These are phyloP conservation scores for Nesidiocoris tenuis DNA, from an alignment of 2,888 invertebrate species.

Conservation along the genomic window DNA sequence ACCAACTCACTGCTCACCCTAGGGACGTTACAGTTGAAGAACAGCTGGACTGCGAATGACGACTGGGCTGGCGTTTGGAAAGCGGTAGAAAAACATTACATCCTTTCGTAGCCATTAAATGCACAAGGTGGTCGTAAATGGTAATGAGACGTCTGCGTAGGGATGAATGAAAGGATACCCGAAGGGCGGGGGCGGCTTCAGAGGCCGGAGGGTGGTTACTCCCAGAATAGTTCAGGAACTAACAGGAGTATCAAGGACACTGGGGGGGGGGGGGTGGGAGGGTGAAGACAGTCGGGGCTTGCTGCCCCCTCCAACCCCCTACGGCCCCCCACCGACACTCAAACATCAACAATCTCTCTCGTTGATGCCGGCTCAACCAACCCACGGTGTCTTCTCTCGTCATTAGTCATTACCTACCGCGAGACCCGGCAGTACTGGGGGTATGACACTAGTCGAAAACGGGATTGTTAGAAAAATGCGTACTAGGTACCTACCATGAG, in stretches of 20 bases:
- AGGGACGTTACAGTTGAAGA: not conserved
- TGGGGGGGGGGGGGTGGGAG: conserved; percentile 11
- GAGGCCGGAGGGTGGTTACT: not conserved
- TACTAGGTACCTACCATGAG: no score
- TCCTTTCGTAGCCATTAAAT: not conserved
- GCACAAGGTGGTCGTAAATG: conserved; percentile 23
- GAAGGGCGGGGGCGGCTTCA: not conserved
- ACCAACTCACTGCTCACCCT: no score
- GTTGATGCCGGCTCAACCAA: not conserved
- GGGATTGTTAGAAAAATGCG: no score
- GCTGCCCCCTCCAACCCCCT: not conserved
- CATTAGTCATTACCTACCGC: not conserved
- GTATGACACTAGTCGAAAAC: no score
- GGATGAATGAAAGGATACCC: conserved; percentile 24
- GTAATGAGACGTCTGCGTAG: conserved; percentile 27
- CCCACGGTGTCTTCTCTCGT: not conserved
- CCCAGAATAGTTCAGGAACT: conserved; percentile 40
- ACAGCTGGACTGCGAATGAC: not conserved
- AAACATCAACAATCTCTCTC: not conserved
- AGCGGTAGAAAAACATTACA: not conserved
- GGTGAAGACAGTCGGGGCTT: conserved; percentile 30
- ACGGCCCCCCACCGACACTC: not conserved
- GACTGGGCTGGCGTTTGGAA: not conserved
- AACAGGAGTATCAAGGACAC: conserved; percentile 35
- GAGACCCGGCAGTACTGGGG: no score